Percentiles rank a stretch among this genome's conserved stretches.
Conservation (phyloP, 1,140 invertebrate species). For the Oreohelix idahoensis region DNA sequence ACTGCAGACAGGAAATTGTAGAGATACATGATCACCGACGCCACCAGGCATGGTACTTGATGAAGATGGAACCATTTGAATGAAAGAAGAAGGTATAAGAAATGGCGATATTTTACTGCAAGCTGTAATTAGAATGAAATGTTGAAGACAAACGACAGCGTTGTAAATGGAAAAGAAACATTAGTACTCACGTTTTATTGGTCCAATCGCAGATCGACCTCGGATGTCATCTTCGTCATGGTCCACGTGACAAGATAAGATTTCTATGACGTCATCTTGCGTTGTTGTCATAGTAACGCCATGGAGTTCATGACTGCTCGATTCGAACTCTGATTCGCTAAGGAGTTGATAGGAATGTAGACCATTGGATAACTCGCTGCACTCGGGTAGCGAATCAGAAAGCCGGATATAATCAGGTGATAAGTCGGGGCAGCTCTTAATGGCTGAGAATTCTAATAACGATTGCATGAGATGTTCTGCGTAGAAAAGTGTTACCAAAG, state of each 20-base stretch:
- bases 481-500: background rate
- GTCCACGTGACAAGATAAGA: background rate
- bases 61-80: no score
- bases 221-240: background rate
- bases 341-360: background rate
- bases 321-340: background rate
- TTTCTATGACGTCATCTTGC: background rate
- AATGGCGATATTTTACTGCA: no score
- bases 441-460: background rate
- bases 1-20: no score
- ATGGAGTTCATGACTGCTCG: background rate
- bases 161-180: no score
- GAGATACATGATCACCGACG: no score
- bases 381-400: background rate
- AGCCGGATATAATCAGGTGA: background rate
- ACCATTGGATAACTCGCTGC: background rate
- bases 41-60: no score
- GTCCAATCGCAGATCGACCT: background rate
- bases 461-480: conserved; percentile 1
- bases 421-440: background rate
- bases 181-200: background rate
- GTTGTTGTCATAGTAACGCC: background rate
- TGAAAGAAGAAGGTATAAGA: no score
- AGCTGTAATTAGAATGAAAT: no score
- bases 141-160: no score